Conservation (phyloP, 2,888 invertebrate genomes). For the Neoitamus cyanurus region DNA sequence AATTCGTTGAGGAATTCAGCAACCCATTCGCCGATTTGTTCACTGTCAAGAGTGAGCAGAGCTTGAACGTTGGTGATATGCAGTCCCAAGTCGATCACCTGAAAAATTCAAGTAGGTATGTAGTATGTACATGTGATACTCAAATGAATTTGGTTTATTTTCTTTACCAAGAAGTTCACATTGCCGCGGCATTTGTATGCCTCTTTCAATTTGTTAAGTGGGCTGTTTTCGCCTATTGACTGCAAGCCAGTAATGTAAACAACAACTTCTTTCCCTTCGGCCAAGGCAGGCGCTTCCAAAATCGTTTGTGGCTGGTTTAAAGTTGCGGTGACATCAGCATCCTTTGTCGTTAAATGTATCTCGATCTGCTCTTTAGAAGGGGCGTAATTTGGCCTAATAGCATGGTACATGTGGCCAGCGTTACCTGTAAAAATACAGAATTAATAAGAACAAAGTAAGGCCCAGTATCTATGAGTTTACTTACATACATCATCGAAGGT, state of each 20-base stretch:
- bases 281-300: not conserved
- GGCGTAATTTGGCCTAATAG: constrained; percentile 4
- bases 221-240: not conserved
- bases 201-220: not conserved
- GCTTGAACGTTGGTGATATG: constrained; percentile 2
- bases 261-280: not conserved
- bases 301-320: not conserved
- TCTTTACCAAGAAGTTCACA: constrained; percentile 49
- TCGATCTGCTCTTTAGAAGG: not conserved
- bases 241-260: constrained; percentile 15
- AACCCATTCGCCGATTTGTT: constrained; percentile 34
- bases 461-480: no score
- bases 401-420: not conserved
- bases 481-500: constrained; percentile 28
- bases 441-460: no score
- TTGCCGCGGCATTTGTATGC: constrained; percentile 50
- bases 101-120: not conserved
- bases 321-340: not conserved
- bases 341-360: not conserved
- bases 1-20: constrained; percentile 19
- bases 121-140: not conserved
- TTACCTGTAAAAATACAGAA: no score
- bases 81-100: constrained; percentile 42
- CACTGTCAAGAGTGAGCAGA: constrained; percentile 21
- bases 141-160: not conserved